Percentiles rank a stretch among this genome's conserved stretches.
Conservation (phyloP, 1,140 invertebrate genomes). For the Euschistus heros region DNA sequence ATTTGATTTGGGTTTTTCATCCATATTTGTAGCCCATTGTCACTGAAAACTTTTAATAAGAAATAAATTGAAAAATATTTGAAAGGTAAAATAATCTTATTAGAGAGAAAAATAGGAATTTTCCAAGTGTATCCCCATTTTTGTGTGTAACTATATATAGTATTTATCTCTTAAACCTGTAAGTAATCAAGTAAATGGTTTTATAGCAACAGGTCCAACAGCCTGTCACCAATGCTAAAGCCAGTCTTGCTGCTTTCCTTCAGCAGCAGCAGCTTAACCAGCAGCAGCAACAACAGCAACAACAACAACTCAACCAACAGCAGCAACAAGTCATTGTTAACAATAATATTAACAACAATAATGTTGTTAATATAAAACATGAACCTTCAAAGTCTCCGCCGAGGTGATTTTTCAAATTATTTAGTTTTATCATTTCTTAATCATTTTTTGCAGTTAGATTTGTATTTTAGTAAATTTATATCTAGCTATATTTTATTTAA, state of each 20-base stretch:
- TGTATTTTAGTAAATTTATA: too few relatives aligned
- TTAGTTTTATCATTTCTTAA: too few relatives aligned
- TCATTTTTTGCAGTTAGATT: too few relatives aligned
- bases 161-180: background rate
- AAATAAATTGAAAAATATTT: too few relatives aligned
- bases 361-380: conserved; percentile 27
- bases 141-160: background rate
- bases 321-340: conserved; percentile 25
- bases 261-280: conserved; percentile 41
- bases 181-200: background rate
- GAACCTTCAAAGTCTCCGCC: conserved; percentile 15
- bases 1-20: too few relatives aligned
- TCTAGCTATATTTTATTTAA: too few relatives aligned
- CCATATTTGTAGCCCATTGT: too few relatives aligned
- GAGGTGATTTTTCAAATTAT: too few relatives aligned
- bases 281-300: conserved; percentile 39
- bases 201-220: conserved; percentile 23
- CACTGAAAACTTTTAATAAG: too few relatives aligned
- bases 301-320: conserved; percentile 36
- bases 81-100: too few relatives aligned
- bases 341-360: conserved; percentile 30
- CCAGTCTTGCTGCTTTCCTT: conserved; percentile 42
- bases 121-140: too few relatives aligned
- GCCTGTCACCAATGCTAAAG: conserved; percentile 39
- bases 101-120: too few relatives aligned